Percentiles rank a stretch among this genome's conserved stretches.
Evolutionary conservation across 2,888 invertebrate species (phyloP).

Genomic region (Entomobrya proxima): DNA sequence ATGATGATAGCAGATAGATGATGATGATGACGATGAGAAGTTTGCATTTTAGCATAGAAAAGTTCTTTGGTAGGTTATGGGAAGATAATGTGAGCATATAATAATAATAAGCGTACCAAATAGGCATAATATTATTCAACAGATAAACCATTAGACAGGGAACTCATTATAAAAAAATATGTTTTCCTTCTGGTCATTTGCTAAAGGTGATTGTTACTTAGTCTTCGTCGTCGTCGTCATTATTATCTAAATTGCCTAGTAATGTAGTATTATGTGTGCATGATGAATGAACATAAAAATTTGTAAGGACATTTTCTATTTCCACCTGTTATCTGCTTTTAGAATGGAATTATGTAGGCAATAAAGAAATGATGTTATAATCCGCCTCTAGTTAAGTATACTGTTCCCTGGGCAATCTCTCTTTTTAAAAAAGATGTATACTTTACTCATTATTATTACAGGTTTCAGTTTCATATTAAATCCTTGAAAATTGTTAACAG

Average conservation of each 20-base stretch:
- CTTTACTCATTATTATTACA: background rate
- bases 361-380: no score
- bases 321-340: no score
- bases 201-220: background rate
- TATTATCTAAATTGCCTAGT: slow-evolving; percentile 1
- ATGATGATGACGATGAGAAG: background rate
- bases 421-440: background rate
- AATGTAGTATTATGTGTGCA: background rate
- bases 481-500: background rate
- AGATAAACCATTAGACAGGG: no score
- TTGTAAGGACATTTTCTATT: background rate
- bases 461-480: no score
- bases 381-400: no score
- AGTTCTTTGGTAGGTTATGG: no score
- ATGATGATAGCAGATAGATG: background rate
- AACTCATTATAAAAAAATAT: slow-evolving; percentile 21
- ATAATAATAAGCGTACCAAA: background rate
- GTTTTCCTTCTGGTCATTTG: background rate
- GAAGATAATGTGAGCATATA: slow-evolving; percentile 5
- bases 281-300: background rate
- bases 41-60: no score
- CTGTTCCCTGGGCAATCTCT: background rate
- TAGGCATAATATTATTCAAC: background rate
- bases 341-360: no score
- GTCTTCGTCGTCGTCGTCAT: background rate